These are phyloP conservation scores for Neoscelio sp. DNA, from an alignment of 2,888 invertebrate species.

Conservation along the genomic window DNA sequence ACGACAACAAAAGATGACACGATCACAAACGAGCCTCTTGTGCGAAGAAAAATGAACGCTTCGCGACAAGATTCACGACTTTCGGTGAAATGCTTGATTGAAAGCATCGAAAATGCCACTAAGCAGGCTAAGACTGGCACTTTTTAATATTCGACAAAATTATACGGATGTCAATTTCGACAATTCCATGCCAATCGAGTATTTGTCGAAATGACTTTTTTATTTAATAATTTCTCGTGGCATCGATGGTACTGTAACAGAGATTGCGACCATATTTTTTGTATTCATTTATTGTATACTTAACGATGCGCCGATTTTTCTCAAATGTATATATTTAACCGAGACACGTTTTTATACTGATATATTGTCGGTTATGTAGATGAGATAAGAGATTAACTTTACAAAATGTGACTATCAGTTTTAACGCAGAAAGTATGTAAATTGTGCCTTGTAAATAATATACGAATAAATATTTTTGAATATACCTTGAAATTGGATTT, in stretches of 20 bases:
- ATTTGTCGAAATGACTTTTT: too few species aligned
- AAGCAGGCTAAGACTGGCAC: conserved; percentile 88
- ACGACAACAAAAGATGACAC: conserved; percentile 72
- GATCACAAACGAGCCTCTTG: conserved; percentile 85
- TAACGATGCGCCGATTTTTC: too few species aligned
- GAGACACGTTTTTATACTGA: conserved; percentile 15
- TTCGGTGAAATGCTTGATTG: conserved; percentile 95
- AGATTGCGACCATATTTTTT: too few species aligned
- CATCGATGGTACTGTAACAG: too few species aligned
- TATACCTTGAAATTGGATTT: conserved; percentile 1
- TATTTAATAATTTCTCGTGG: conserved; percentile 1
- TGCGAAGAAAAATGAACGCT: conserved; percentile 85
- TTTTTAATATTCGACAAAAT: conserved; percentile 46
- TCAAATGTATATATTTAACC: conserved; percentile 41
- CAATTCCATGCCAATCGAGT: too few species aligned
- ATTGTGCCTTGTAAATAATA: conserved; percentile 58
- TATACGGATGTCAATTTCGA: conserved; percentile 1
- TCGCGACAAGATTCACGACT: conserved; percentile 90
- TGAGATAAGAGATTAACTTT: conserved; percentile 4
- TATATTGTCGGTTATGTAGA: conserved; percentile 4
- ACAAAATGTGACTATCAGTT: conserved; percentile 24
- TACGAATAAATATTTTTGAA: conserved; percentile 26
- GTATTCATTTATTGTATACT: conserved; percentile 6
- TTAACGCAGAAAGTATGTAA: conserved; percentile 35
- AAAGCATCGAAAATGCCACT: conserved; percentile 94